A percentile compares a stretch with the other conserved stretches of the same genome.
Evolutionary conservation across 1,140 invertebrate species (phyloP).

Genomic region (Xylocopa sonorina): DNA sequence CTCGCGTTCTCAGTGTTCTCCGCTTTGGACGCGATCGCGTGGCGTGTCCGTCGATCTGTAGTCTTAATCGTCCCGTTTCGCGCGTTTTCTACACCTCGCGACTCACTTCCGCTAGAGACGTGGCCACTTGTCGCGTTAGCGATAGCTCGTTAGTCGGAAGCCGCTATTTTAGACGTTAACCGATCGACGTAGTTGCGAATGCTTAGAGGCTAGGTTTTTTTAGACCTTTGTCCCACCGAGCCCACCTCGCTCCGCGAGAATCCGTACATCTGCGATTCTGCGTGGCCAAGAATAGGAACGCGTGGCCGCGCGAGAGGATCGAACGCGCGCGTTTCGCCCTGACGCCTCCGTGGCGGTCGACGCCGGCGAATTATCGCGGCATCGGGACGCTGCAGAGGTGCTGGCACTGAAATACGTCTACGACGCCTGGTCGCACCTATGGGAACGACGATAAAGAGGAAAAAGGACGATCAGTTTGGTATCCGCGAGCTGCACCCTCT

Average conservation of each 20-base stretch:
- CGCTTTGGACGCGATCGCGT: too few species aligned
- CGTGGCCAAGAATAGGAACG: constrained; percentile 34
- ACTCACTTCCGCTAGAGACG: constrained; percentile 15
- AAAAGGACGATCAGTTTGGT: constrained; percentile 4
- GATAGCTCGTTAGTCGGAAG: constrained; percentile 38
- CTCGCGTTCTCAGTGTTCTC: too few species aligned
- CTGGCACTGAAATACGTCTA: constrained; percentile 18
- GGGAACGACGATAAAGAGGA: too few species aligned
- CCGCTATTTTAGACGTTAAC: constrained; percentile 28
- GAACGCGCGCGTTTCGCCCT: background rate
- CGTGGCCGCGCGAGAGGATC: background rate
- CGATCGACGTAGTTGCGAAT: constrained; percentile 20
- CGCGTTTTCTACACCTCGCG: too few species aligned
- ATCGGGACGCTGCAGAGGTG: background rate
- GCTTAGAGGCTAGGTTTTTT: constrained; percentile 34
- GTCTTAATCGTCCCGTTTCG: too few species aligned
- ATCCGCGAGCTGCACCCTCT: background rate
- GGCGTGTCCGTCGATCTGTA: too few species aligned
- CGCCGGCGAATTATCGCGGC: background rate
- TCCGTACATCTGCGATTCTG: background rate
- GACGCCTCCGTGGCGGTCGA: background rate
- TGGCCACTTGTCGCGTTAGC: constrained; percentile 40
- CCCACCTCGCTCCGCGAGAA: background rate
- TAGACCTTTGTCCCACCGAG: constrained; percentile 1
- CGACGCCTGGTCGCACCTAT: background rate